Percentiles rank a stretch among this genome's conserved stretches.
Conservation (phyloP, 2,797 vertebrate species). For the Atherinosoma microstoma region DNA sequence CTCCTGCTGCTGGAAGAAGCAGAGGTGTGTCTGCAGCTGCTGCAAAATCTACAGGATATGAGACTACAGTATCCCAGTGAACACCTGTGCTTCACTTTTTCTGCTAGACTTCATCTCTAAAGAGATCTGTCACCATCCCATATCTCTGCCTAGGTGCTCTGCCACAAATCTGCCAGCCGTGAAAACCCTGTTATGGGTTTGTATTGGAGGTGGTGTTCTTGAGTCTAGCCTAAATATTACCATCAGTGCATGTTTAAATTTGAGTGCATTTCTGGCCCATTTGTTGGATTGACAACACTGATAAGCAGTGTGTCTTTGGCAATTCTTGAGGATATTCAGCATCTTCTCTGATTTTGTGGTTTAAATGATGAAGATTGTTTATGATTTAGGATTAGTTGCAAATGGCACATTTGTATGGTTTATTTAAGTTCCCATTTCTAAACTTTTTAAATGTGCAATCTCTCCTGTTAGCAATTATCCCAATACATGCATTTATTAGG, state of each 20-base stretch:
- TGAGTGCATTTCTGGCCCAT: slow-evolving; percentile 10
- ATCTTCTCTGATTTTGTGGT: background rate
- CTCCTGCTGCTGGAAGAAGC: slow-evolving; percentile 33
- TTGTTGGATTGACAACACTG: slow-evolving; percentile 1
- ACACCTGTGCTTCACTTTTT: slow-evolving; percentile 83
- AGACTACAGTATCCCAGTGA: slow-evolving; percentile 72
- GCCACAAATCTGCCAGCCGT: slow-evolving; percentile 46
- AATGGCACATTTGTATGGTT: background rate
- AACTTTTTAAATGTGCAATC: background rate
- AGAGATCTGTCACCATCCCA: slow-evolving; percentile 76
- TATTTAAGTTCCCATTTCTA: slow-evolving; percentile 8
- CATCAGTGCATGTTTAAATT: slow-evolving; percentile 27
- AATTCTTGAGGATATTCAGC: background rate
- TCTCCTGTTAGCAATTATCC: background rate
- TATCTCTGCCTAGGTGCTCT: slow-evolving; percentile 52
- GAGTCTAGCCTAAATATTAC: slow-evolving; percentile 51
- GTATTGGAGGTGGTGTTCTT: slow-evolving; percentile 30
- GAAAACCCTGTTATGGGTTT: slow-evolving; percentile 34
- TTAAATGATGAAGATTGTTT: background rate
- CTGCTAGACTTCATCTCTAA: slow-evolving; percentile 77
- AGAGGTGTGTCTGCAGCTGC: slow-evolving; percentile 68
- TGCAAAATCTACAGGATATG: slow-evolving; percentile 65
- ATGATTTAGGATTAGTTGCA: background rate
- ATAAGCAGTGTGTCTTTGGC: background rate
- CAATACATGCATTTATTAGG: too few species aligned